A percentile compares a stretch with the other conserved stretches of the same genome.
Evolutionary conservation across 2,888 invertebrate species (phyloP).

Genomic region (Epinotia ramella): DNA sequence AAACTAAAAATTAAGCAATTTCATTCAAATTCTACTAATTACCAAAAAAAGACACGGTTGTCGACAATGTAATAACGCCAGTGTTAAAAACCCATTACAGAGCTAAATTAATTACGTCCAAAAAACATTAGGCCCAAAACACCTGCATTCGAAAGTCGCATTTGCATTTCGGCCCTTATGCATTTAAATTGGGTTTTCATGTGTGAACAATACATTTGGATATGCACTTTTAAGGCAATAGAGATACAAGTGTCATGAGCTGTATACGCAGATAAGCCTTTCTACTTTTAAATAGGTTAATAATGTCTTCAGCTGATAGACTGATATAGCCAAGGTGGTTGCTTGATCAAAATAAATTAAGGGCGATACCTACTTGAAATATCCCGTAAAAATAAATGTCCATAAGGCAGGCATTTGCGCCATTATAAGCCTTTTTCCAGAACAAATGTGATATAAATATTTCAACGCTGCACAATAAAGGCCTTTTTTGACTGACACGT

Average conservation of each 20-base stretch:
- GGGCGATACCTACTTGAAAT: not conserved
- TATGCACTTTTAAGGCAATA: not conserved
- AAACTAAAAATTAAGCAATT: constrained; percentile 29
- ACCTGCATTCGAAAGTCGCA: constrained; percentile 54
- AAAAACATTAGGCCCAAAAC: constrained; percentile 49
- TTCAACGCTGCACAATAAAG: not conserved
- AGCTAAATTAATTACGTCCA: constrained; percentile 62
- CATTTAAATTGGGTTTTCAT: constrained; percentile 47
- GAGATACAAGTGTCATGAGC: not conserved
- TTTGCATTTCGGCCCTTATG: constrained; percentile 53
- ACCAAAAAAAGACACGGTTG: constrained; percentile 28
- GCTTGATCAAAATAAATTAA: constrained; percentile 25
- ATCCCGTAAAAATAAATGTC: constrained; percentile 2
- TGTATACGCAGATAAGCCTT: not conserved
- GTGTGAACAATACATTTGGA: constrained; percentile 48
- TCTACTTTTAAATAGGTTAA: not conserved
- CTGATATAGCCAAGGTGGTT: constrained; percentile 19
- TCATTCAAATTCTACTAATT: constrained; percentile 32
- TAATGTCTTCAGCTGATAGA: constrained; percentile 35
- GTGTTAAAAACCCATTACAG: constrained; percentile 66
- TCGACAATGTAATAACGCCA: constrained; percentile 48
- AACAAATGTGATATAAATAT: no score
- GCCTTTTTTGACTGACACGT: not conserved
- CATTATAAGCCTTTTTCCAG: not conserved
- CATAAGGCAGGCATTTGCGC: not conserved